Evolutionary conservation across 1,140 invertebrate genomes (phyloP).

Genomic region (Chlorops oryzae): DNA sequence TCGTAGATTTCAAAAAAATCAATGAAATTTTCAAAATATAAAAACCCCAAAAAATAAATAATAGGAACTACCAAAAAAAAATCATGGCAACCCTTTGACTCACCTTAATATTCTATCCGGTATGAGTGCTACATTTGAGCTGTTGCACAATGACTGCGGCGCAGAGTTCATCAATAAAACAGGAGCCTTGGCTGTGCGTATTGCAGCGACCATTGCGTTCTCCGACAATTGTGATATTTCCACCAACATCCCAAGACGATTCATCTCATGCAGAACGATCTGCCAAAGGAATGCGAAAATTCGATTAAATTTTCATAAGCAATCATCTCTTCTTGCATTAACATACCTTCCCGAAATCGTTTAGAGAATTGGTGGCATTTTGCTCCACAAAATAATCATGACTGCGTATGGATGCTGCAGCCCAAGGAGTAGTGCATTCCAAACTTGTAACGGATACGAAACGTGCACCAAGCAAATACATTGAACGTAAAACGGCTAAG

Average conservation of each 20-base stretch:
- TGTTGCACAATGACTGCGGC: slow-evolving; percentile 63
- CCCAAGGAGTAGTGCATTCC: slow-evolving; percentile 69
- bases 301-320: background rate
- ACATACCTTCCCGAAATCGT: slow-evolving; percentile 49
- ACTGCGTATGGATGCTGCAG: slow-evolving; percentile 34
- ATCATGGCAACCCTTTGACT: background rate
- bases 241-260: slow-evolving; percentile 70
- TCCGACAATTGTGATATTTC: slow-evolving; percentile 72
- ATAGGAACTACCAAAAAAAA: no score
- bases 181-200: slow-evolving; percentile 62
- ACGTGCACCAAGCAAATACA: slow-evolving; percentile 65
- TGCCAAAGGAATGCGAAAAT: slow-evolving; percentile 39
- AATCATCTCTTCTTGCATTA: background rate
- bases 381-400: slow-evolving; percentile 39
- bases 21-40: background rate
- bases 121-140: slow-evolving; percentile 59
- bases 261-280: slow-evolving; percentile 62
- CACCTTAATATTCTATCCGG: slow-evolving; percentile 62
- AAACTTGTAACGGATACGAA: slow-evolving; percentile 67
- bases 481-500: slow-evolving; percentile 62
- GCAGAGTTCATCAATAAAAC: slow-evolving; percentile 73
- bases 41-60: background rate
- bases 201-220: slow-evolving; percentile 63
- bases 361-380: slow-evolving; percentile 45
- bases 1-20: background rate